Evolutionary conservation across 1,140 invertebrate species (phyloP), one percentile per base, ranked within the genome.

Genomic region (Elymnias hypermnestra): DNA sequence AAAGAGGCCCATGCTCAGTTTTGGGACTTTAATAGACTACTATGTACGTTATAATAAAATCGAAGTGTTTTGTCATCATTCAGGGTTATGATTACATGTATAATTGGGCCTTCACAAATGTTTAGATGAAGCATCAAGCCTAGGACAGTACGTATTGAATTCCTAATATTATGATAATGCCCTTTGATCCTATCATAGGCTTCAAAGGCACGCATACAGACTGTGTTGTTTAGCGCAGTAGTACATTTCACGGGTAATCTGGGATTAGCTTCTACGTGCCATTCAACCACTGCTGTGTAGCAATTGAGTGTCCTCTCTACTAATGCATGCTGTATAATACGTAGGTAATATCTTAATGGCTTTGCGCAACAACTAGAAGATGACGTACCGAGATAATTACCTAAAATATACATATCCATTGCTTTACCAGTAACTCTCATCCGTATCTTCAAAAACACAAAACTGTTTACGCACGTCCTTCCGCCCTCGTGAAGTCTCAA

Each of bases 161-260:
- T 9, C 8, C 13, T 29, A 29, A 29, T 13, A 29, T 9, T 29
- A 29, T 29, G 26, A 38, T 67, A 72, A 69, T 63, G 58, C 75
- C 61, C 72, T 71, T 76, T 79, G 72, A 83, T 83, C 78, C 78
- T 57, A 63, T 64, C 64, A 73, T 69, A 73, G 75, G 70, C 69
- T 69, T 75, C 75, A 73, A 77, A 72, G 70, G 71, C 75, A 78
- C 75, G 77, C 62, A 64, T 70, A 49, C 63, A 69, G 46, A 58
- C 72, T 63, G 64, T 68, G 63, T 57, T 36, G 67, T 48, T 60
- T 63, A 63, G 62, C 69, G 59, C 57, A 47, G 54, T 54, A 72
- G 64, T 62, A 50, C 62, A 61, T 70, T 64, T 59, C 44, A 55
- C 57, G 39, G 63, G 65, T 82, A 78, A 81, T 61, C 74, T 42